A percentile compares a stretch with the other conserved stretches of the same genome.
phyloP scores from a whole-genome alignment of 1,140 invertebrate genomes.

The Lordiphosa collinella region DNA sequence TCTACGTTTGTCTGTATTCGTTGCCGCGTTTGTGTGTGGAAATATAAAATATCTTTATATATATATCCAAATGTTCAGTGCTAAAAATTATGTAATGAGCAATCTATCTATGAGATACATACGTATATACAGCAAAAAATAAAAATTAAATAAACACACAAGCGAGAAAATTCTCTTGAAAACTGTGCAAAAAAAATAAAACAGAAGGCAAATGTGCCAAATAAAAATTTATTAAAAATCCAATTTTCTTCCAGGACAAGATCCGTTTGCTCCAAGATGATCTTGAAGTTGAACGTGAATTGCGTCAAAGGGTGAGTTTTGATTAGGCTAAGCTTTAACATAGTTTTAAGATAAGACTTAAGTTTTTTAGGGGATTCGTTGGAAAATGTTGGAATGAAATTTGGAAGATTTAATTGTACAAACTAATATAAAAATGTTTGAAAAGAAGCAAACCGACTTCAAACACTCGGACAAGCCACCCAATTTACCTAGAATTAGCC shows the following conservation, averaged over 20 bases:
- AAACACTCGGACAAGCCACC: no score
- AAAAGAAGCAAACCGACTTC: no score
- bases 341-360: background rate
- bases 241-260: conserved; percentile 91
- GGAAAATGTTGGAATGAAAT: no score
- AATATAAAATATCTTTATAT: conserved; percentile 62
- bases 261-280: conserved; percentile 98
- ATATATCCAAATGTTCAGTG: conserved; percentile 43
- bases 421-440: no score
- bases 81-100: conserved; percentile 53
- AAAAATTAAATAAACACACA: background rate
- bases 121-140: conserved; percentile 10
- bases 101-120: conserved; percentile 16
- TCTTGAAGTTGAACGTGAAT: conserved; percentile 97
- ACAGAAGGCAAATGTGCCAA: no score
- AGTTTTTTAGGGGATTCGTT: no score
- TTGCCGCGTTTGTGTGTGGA: conserved; percentile 60
- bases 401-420: no score
- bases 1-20: conserved; percentile 19
- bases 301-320: conserved; percentile 95
- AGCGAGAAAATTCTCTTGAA: conserved; percentile 7
- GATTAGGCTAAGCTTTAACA: background rate
- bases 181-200: background rate
- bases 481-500: no score
- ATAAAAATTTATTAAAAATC: conserved; percentile 12